A percentile compares a stretch with the other conserved stretches of the same genome.
phyloP scores from a whole-genome alignment of 1,140 invertebrate genomes.

The Drosophila bocki region DNA sequence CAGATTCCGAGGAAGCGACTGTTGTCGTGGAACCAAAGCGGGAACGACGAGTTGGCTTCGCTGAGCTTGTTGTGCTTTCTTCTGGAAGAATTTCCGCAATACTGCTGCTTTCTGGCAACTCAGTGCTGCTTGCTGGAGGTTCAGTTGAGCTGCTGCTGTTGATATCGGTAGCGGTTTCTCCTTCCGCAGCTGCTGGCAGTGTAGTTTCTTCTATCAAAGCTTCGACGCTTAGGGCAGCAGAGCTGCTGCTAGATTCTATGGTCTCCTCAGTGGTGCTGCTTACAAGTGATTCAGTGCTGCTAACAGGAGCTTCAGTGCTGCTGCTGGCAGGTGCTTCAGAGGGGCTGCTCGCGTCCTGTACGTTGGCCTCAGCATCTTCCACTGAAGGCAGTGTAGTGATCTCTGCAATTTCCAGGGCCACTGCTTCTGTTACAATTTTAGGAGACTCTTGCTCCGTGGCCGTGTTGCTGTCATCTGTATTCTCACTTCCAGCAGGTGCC shows the following conservation, averaged over 20 bases:
- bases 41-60: constrained; percentile 3
- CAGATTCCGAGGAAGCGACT: background rate
- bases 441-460: constrained; percentile 62
- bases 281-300: background rate
- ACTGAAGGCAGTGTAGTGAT: constrained; percentile 4
- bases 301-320: background rate
- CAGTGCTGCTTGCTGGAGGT: constrained; percentile 6
- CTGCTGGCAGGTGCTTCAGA: constrained; percentile 8
- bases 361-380: background rate
- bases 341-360: background rate
- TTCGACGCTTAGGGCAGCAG: background rate
- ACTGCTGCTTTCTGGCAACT: constrained; percentile 4
- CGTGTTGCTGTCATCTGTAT: constrained; percentile 58
- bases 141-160: constrained; percentile 11
- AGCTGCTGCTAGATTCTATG: constrained; percentile 12
- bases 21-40: constrained; percentile 6
- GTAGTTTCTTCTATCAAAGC: constrained; percentile 13
- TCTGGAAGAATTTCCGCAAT: background rate
- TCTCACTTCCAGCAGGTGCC: constrained; percentile 35
- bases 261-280: background rate
- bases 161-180: background rate
- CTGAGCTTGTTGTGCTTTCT: constrained; percentile 6
- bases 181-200: background rate
- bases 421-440: constrained; percentile 24
- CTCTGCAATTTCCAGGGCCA: background rate